A percentile compares a stretch with the other conserved stretches of the same genome.
These are phyloP conservation scores for Manduca sexta DNA, from an alignment of 1,140 invertebrate species.

Conservation along the genomic window DNA sequence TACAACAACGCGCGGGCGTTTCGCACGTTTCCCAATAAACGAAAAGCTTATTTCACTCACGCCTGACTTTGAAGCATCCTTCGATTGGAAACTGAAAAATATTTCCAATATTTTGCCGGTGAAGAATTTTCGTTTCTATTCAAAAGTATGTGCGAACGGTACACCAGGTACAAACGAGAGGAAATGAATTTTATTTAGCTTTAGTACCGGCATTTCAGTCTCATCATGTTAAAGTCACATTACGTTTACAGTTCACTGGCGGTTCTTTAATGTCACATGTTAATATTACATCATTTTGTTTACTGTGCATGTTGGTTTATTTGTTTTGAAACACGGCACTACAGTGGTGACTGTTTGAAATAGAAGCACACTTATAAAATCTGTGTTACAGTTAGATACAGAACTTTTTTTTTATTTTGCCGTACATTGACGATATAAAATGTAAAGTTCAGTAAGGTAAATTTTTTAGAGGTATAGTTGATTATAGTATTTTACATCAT, in stretches of 20 bases:
- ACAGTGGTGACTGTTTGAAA: too few relatives aligned
- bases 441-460: too few relatives aligned
- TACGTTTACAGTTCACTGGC: background rate
- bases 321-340: too few relatives aligned
- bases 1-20: slow-evolving; percentile 20
- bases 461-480: too few relatives aligned
- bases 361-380: too few relatives aligned
- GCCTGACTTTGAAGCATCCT: slow-evolving; percentile 39
- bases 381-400: too few relatives aligned
- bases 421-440: too few relatives aligned
- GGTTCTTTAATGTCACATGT: too few relatives aligned
- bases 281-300: too few relatives aligned
- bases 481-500: too few relatives aligned
- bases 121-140: slow-evolving; percentile 28
- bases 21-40: slow-evolving; percentile 35
- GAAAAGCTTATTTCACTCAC: slow-evolving; percentile 42
- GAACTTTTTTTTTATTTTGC: too few relatives aligned
- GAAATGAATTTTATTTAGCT: slow-evolving; percentile 24
- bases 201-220: background rate
- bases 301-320: too few relatives aligned
- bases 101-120: slow-evolving; percentile 34
- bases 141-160: slow-evolving; percentile 19
- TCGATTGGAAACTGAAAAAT: slow-evolving; percentile 41
- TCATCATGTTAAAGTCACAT: slow-evolving; percentile 1
- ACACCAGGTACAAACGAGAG: slow-evolving; percentile 14